These are phyloP conservation scores for Apotomis betuletana DNA, from an alignment of 2,888 invertebrate genomes.

Conservation along the genomic window DNA sequence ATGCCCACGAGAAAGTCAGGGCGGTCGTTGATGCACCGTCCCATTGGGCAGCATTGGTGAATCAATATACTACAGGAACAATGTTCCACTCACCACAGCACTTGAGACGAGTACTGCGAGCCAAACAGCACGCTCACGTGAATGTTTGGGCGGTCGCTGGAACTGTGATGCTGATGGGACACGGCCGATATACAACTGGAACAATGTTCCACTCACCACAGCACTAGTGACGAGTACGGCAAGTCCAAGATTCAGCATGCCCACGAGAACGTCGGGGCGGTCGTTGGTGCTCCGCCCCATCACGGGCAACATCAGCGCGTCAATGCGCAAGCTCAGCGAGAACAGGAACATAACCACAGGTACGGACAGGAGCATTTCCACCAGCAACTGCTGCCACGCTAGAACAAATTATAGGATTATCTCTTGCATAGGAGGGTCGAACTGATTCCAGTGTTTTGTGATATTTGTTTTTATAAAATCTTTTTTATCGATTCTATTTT, in stretches of 20 bases:
- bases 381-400: conserved; percentile 69
- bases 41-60: conserved; percentile 68
- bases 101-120: too few relatives aligned
- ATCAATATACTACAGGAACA: conserved; percentile 45
- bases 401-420: conserved; percentile 24
- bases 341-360: conserved; percentile 58
- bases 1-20: too few relatives aligned
- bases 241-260: conserved; percentile 56
- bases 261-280: conserved; percentile 61
- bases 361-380: conserved; percentile 58
- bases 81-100: too few relatives aligned
- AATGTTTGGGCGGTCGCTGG: too few relatives aligned
- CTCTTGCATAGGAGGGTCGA: neutral
- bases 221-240: conserved; percentile 51
- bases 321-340: conserved; percentile 55
- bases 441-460: too few relatives aligned
- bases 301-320: conserved; percentile 65
- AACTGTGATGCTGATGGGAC: too few relatives aligned
- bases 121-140: too few relatives aligned
- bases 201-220: conserved; percentile 52
- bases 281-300: conserved; percentile 59
- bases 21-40: conserved; percentile 50
- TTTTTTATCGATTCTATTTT: too few relatives aligned
- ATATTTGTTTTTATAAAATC: too few relatives aligned
- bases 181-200: neutral